Conservation (phyloP, 2,888 invertebrate genomes). For the Plagodis pulveraria region DNA sequence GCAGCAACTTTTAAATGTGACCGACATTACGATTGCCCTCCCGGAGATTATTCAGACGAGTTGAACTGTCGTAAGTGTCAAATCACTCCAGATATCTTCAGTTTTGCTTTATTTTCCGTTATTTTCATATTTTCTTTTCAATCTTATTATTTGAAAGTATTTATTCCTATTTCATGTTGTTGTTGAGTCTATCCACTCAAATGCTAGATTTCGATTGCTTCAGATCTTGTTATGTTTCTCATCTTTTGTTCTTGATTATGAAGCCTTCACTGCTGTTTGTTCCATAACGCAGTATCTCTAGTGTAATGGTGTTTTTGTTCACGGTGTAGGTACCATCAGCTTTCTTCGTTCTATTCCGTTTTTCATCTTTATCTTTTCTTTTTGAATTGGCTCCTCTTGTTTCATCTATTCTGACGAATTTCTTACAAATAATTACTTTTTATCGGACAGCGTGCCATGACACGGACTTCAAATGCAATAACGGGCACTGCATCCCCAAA, state of each 20-base stretch:
- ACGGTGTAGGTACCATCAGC: conserved; percentile 21
- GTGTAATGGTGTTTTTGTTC: conserved; percentile 22
- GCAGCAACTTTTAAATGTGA: conserved; percentile 85
- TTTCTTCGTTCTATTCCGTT: conserved; percentile 15
- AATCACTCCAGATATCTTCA: conserved; percentile 36
- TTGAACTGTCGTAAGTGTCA: conserved; percentile 89
- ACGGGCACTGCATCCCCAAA: conserved; percentile 86
- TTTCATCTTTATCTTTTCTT: conserved; percentile 14
- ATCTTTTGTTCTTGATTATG: conserved; percentile 32
- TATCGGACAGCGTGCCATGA: conserved; percentile 84
- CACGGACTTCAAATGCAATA: conserved; percentile 86
- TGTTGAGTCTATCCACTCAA: conserved; percentile 1
- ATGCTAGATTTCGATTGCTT: conserved; percentile 4
- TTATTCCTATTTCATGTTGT: conserved; percentile 8
- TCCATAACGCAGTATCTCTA: conserved; percentile 19
- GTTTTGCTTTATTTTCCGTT: conserved; percentile 34
- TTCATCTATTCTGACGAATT: conserved; percentile 11
- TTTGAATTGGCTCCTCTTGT: conserved; percentile 17
- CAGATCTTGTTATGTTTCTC: conserved; percentile 19
- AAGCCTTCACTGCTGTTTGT: conserved; percentile 27
- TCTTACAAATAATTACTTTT: conserved; percentile 51
- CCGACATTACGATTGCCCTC: conserved; percentile 86
- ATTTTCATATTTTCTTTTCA: conserved; percentile 26
- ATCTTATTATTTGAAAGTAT: conserved; percentile 16
- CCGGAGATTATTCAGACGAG: conserved; percentile 90